Base-by-base conservation (phyloP, 1,140 invertebrate genomes). In the Anastrepha obliqua region DNA sequence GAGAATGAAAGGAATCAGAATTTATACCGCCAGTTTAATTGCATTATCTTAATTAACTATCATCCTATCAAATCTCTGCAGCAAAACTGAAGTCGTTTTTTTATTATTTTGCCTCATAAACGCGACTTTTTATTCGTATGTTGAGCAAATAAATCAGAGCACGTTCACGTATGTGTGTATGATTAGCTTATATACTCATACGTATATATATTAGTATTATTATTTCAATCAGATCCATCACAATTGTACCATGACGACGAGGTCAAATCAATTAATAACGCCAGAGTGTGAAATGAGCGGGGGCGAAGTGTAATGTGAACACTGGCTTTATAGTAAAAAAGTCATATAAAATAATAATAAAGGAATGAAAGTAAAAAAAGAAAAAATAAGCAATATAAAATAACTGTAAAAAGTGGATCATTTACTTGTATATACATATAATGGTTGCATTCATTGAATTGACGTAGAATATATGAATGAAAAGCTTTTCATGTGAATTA, bases 221-320 rank as follows among this genome's bases (percentile, higher is more conserved):
- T 74, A 74, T 74, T 74, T 15, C 42, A 74, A 44, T 74, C 65
- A 67, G 20, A 42, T n/a, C 65, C 42, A 74, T 74, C 42, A 47
- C 67, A 74, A 74, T 47, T 47, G 67, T 44, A 74, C 67, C 67
- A 74, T 74, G 39, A 74, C 67, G 67, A 74, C 39, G 67, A 74
- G 67, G 67, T 74, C 67, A 74, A 74, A 74, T 74, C 67, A 74
- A 74, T 74, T 74, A 74, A 74, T 44, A 7, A 74, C 67, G 42
- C 1, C 39, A 44, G 3, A 74, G 67, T 47, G 67, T 67, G 65
- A 67, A 67, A 74, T 47, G 42, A 74, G 67, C 65, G 42, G 44
- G 44, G 29, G 39, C 67, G 15, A 74, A 74, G 42, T 74, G 67
- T 44, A 74, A 74, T 44, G 67, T 5, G 39, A 44, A 6, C 4